Evolutionary conservation across 2,113 vertebrate genomes (phyloP), one percentile per base, ranked within the genome.

Genomic region (Neogobius melanostomus): DNA sequence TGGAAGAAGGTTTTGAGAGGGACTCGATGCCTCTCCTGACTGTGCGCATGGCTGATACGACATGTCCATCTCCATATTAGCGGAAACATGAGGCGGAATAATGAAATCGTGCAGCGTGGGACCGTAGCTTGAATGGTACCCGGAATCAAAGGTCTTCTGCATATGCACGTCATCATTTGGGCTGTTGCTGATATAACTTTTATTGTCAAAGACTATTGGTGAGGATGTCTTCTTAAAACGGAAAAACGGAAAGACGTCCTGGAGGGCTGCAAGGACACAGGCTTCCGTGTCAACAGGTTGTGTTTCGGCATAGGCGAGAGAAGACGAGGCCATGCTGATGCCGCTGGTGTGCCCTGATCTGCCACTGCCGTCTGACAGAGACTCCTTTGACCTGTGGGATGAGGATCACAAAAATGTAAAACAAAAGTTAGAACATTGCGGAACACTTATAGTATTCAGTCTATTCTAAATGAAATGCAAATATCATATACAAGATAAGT

Each of bases 291-390:
- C 69, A 15, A 6, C 7, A 9, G 68, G 45, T 10, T 74, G 68
- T 1, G 86, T 76, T 12, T 80, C 67, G 7, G 84, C 76, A 21
- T 90, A 87, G 68, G 69, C 86, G 50, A 80, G 56, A 49, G 50
- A 36, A 4, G 70, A 73, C 5, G 84, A 90, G 42, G 67, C 68
- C 0, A 14, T 72, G 48, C 67, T 66, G 52, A 79, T 76, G 51
- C 77, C 84, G 54, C 76, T 68, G 71, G 67, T 88, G 8, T 75
- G 63, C 54, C 64, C 57, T n/a, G 77, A 78, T 28, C 75, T 71
- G 46, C 56, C 45, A 47, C 72, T 72, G 3, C 1, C 47, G 68
- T 86, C 72, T 0, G 6, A 43, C 28, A n/a, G 28, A 6, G 51
- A 53, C 11, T 2, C 47, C 14, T 69, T 78, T 0, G 28, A 77